Evolutionary conservation across 2,797 vertebrate genomes (phyloP), one percentile per base, ranked within the genome.

Genomic region (Sebastes variabilis): DNA sequence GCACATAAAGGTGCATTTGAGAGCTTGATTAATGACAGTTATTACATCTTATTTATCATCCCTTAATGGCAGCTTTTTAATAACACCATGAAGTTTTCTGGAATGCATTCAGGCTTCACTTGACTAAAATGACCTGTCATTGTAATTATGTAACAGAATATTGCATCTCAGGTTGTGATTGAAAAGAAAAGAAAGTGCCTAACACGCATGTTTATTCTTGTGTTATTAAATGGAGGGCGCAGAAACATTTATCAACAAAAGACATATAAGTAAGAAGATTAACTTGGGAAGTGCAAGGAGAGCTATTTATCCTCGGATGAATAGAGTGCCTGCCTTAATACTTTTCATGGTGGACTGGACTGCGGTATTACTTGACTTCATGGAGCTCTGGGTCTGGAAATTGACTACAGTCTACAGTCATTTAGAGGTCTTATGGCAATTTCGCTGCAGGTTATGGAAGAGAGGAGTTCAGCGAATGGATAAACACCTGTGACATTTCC

Each of bases 401-500:
- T 93, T 91, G 92, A 93, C 93, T 93, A 88, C 81, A 93, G 91
- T 92, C 92, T 92, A 72, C 75, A 90, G 92, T 94, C 88, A 91
- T 93, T 95, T 94, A 83, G 90, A 84, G 86, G 91, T 90, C 91
- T 92, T 93, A 79, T 65, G 83, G 91, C 94, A 94, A 94, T 95
- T 94, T 93, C 69, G 67, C 91, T 76, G 83, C 83, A 81, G 87
- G 91, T 85, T 92, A 92, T 90, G 90, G 90, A 92, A 90, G 91
- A 91, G 89, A 87, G 92, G 91, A 91, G 82, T 93, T 91, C 87
- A 79, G 87, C 42, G 69, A 91, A 86, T 83, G 88, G 89, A 93
- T 91, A 93, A 93, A 93, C 92, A 94, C 86, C 92, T 92, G 88
- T 90, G 93, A 93, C 93, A 92, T 95, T 87, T 88, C 80, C 91